Evolutionary conservation across 1,140 invertebrate genomes (phyloP).

Genomic region (Leptoteleia sp.): DNA sequence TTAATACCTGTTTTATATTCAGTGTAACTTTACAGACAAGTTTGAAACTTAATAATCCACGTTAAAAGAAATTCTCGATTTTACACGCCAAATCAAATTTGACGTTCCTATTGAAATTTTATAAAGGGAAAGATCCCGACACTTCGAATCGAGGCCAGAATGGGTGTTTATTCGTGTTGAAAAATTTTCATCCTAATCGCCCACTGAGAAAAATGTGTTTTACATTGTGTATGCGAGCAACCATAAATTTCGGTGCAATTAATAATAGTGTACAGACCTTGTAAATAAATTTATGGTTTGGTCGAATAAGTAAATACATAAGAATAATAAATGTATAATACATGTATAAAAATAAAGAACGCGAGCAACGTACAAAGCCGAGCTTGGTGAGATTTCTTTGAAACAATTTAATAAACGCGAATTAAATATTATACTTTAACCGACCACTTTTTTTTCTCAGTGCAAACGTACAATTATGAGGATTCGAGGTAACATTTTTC

Average conservation of each 20-base stretch:
- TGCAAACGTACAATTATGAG: slow-evolving; percentile 29
- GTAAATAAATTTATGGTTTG: slow-evolving; percentile 22
- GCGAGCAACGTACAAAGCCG: no score
- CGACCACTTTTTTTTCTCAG: slow-evolving; percentile 47
- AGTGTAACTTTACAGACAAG: slow-evolving; percentile 49
- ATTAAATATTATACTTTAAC: no score
- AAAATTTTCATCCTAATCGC: slow-evolving; percentile 38
- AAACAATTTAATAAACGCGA: no score
- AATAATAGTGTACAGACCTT: slow-evolving; percentile 1
- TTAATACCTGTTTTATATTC: slow-evolving; percentile 32
- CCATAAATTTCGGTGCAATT: slow-evolving; percentile 5
- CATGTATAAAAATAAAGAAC: no score
- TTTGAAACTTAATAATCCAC: slow-evolving; percentile 48
- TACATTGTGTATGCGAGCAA: not conserved
- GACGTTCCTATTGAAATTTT: slow-evolving; percentile 29
- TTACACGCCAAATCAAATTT: slow-evolving; percentile 42
- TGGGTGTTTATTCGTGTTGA: slow-evolving; percentile 20
- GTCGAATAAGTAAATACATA: no score
- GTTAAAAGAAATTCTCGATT: slow-evolving; percentile 44
- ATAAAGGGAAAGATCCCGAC: no score
- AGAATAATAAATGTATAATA: no score
- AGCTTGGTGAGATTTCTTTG: no score
- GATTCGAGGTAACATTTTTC: slow-evolving; percentile 41
- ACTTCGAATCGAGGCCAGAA: not conserved
- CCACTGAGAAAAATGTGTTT: slow-evolving; percentile 36